phyloP scores from a whole-genome alignment of 2,113 vertebrate species.

The Xiphorhynchus elegans region DNA sequence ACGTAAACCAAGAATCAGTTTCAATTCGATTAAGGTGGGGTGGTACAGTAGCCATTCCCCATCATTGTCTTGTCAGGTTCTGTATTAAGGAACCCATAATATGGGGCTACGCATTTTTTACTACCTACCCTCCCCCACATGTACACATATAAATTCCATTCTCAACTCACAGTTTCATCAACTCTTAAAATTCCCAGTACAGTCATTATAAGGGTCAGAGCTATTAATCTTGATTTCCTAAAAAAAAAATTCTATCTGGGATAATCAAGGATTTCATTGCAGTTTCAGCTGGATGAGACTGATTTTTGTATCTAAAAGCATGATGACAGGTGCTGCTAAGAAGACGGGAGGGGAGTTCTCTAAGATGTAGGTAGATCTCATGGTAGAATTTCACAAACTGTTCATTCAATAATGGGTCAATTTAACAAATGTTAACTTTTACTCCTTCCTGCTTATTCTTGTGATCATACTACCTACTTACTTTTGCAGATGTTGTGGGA shows the following conservation, averaged over 20 bases:
- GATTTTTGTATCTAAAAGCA: neutral
- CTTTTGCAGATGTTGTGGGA: neutral
- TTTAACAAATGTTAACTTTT: neutral
- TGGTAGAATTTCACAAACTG: neutral
- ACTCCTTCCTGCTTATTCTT: neutral
- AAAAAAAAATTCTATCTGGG: neutral
- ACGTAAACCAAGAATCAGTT: neutral
- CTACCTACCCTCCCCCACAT: fast-evolving
- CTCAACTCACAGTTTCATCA: neutral
- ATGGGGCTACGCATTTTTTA: neutral
- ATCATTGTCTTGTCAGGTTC: neutral
- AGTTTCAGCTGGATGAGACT: neutral
- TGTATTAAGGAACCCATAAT: neutral
- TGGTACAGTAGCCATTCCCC: neutral
- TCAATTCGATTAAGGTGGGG: neutral
- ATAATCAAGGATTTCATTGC: neutral
- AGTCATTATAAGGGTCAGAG: neutral
- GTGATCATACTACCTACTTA: neutral
- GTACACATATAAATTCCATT: neutral
- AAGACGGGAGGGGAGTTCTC: neutral
- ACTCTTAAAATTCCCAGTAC: neutral
- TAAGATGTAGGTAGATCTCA: neutral
- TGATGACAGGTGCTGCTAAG: neutral
- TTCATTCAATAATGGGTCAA: fast-evolving
- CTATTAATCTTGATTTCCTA: neutral